Evolutionary conservation across 2,888 invertebrate genomes (phyloP), one percentile per base, ranked within the genome.

Genomic region (Papilio protenor): DNA sequence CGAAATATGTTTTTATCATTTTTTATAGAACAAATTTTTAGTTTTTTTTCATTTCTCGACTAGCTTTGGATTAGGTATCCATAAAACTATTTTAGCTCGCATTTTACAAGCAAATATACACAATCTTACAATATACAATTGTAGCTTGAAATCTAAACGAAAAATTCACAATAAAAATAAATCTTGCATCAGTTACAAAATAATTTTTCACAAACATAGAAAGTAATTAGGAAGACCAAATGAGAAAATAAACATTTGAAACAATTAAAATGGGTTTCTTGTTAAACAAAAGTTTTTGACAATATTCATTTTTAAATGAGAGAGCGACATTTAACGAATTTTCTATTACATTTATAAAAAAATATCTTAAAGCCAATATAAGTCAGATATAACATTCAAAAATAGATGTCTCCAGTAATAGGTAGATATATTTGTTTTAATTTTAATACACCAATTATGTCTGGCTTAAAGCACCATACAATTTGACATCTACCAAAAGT

Each of bases 21-120:
- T 76, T 76, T 76, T 45, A 73, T 52, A 73, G 76, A 76, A 73
- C 66, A 66, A 72, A 47, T 76, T 78, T 76, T 76, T 75, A 79
- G 61, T 78, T 76, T 76, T 79, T 76, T 77, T 78, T 76, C 18
- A 12, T 79, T 77, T 77, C 77, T 76, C 81, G 79, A 81, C 81
- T 82, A 81, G 80, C 77, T 78, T 80, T 79, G 78, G 61, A 75
- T 79, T 72, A 78, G 75, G 49, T 47, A 47, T 75, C 55, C 49
- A 72, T 49, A 72, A 59, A 71, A 72, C 71, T 66, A 16, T 33
- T n/a, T 45, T 21, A 33, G 55, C 23, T 11, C 23, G 11, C 5
- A 40, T 55, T 55, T 75, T 40, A 73, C 23, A 76, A 73, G 57
- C 55, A 27, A 59, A 66, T 64, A 57, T 71, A 55, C 21, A 64